Evolutionary conservation across 2,888 invertebrate genomes (phyloP), one percentile per base, ranked within the genome.

Genomic region (Eilema sororculum): DNA sequence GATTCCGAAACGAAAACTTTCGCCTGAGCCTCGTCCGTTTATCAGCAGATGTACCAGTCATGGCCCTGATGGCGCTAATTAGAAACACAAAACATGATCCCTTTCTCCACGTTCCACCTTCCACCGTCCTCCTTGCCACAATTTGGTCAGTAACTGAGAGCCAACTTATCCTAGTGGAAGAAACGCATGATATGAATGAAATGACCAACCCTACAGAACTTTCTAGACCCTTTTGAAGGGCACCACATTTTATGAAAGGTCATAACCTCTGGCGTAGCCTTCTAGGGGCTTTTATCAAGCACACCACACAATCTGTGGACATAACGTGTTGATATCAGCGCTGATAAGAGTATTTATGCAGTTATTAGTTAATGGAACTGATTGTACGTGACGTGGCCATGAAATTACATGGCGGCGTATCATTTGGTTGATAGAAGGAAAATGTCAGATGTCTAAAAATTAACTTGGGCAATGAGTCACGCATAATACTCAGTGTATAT

Each of bases 291-390:
- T 60, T 60, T 60, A 33, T 33, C 33, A 30, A 10, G n/a, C 28
- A 6, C n/a, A 60, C 28, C 28, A 20, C 20, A 60, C 30, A 60
- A 60, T 60, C 20, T 60, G 30, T 30, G 20, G 16, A 33, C 22
- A 33, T 56, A 52, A 12, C 28, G 33, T 16, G 57, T 57, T 57
- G 57, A 65, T 57, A 65, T 57, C 64, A 65, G 56, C 22, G 28
- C 67, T 59, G 58, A 67, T 59, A 67, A 46, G 57, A 5, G 66
- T 41, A 25, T 6, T 24, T 46, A 33, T 2, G 28, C 10, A 25
- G 24, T 57, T 57, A 24, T 57, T 57, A 33, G 57, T 65, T 56
- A 65, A 65, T 57, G 57, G 33, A 57, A 16, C 33, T 16, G 65
- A 24, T 28, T 65, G 20, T 20, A n/a, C 52, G 62, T 41, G 24